Base-by-base conservation (phyloP, 2,888 invertebrate species). In the Ormyrus labotus region DNA sequence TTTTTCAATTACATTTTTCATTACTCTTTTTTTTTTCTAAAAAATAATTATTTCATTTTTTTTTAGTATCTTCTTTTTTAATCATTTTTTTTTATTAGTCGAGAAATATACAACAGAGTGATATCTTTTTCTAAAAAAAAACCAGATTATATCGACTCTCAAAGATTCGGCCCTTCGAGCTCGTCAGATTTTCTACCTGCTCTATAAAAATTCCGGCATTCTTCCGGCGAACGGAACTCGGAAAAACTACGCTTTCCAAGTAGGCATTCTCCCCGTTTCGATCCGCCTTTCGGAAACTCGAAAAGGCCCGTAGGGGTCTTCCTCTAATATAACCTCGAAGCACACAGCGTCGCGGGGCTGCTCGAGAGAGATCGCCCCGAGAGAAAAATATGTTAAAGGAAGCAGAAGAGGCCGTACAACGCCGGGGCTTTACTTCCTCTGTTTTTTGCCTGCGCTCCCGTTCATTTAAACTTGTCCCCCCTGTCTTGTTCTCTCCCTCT, bases 231-330 rank as follows among this genome's bases (percentile, higher is more conserved):
- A 61, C 34, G 11, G 65, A 63, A 53, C 34, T 57, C 34, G 34
- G 34, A 69, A 19, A 75, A 74, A 70, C 70, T 68, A 74, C 60
- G 53, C 70, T 74, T 79, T 80, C 74, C 47, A 53, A 78, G 68
- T 73, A 68, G 47, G 10, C 61, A 64, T 55, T 65, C 53, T 48
- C 2, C 10, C 53, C 60, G 9, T 61, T 61, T 76, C 61, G 69
- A 63, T 69, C 76, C 63, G 61, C 76, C 6, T 70, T 64, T 77
- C 13, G 63, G 60, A 63, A 70, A 61, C 13, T 76, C 69, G 60
- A 47, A 67, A 65, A 65, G 58, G 45, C 10, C 61, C 7, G 60
- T 10, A 61, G 34, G 34, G 34, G 34, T 34, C 34, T 34, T 34
- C 34, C 34, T 34, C 34, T 34, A 34, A 34, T 34, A 4, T 34